Base-by-base conservation (phyloP, 2,888 invertebrate species). In the Digitonthophagus gazella region DNA sequence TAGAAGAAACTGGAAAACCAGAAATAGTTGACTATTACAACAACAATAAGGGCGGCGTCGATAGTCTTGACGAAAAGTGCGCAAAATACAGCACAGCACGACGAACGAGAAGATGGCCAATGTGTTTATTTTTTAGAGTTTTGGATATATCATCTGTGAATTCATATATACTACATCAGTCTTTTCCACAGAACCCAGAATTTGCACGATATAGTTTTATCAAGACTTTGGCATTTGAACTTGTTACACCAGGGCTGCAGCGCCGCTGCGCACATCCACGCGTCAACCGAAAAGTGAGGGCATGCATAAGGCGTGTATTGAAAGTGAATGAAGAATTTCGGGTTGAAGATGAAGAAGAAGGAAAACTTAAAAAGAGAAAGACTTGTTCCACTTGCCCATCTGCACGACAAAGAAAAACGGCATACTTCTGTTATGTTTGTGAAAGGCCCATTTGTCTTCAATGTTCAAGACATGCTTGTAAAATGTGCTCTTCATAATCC, bases 11-110 rank as follows among this genome's bases (percentile, higher is more conserved):
- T 16, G 28, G 66, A 56, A 78, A 78, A 71, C 76, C 77, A 55
- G 74, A 75, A 68, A 78, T 77, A 16, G 75, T 76, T 54, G 19
- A 57, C n/a, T 74, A 71, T 22, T 75, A 74, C 65, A 75, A 74
- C 69, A 67, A 19, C 15, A 74, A 70, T n/a, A 74, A 75, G 67
- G 71, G 71, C 20, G 71, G 72, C n/a, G 71, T 74, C 22, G 71
- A 74, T 71, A 44, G 70, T 15, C 58, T 75, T 15, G 73, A 74
- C 64, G 67, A 74, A 65, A 74, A 72, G 63, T 74, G 73, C 71
- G 72, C 69, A 65, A 71, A 55, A 28, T 72, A 72, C 65, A 57
- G 65, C 15, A 64, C 64, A 22, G 64, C 67, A 56, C 69, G 72
- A 15, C 28, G 72, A 64, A 72, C 68, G 20, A 67, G 72, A 63